These are phyloP conservation scores for Arion vulgaris DNA, from an alignment of 1,140 invertebrate species.

Conservation along the genomic window DNA sequence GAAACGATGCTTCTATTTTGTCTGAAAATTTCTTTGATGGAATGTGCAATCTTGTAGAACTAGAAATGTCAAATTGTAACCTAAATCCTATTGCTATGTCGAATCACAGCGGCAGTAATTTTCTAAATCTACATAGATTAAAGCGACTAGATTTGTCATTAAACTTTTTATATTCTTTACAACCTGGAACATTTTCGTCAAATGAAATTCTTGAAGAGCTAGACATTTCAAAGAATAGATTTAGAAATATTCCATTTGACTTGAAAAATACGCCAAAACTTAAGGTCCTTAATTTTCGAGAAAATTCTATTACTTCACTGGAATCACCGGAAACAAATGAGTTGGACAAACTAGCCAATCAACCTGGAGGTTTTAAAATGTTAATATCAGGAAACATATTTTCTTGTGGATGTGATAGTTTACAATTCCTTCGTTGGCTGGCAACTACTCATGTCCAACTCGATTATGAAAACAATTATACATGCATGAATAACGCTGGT, in stretches of 20 bases:
- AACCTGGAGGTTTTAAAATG: background rate
- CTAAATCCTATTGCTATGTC: background rate
- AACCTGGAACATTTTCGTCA: background rate
- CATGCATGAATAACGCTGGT: conserved; percentile 14
- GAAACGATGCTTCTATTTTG: background rate
- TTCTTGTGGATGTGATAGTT: conserved; percentile 14
- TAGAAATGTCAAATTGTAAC: background rate
- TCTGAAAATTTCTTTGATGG: background rate
- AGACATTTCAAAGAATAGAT: conserved; percentile 3
- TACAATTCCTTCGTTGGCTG: conserved; percentile 1
- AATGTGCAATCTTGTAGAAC: background rate
- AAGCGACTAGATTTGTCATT: background rate
- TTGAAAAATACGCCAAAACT: conserved; percentile 11
- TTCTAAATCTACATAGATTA: background rate
- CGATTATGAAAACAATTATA: background rate
- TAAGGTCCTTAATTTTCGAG: background rate
- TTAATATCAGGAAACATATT: conserved; percentile 15
- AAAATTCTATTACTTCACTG: conserved; percentile 14
- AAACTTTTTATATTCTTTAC: background rate
- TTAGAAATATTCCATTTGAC: conserved; percentile 24
- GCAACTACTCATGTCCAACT: background rate
- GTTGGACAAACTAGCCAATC: background rate
- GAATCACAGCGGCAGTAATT: background rate
- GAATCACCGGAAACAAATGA: background rate
- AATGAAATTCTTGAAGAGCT: background rate